Evolutionary conservation across 2,888 invertebrate genomes (phyloP).

Genomic region (Chymomyza procnemis): DNA sequence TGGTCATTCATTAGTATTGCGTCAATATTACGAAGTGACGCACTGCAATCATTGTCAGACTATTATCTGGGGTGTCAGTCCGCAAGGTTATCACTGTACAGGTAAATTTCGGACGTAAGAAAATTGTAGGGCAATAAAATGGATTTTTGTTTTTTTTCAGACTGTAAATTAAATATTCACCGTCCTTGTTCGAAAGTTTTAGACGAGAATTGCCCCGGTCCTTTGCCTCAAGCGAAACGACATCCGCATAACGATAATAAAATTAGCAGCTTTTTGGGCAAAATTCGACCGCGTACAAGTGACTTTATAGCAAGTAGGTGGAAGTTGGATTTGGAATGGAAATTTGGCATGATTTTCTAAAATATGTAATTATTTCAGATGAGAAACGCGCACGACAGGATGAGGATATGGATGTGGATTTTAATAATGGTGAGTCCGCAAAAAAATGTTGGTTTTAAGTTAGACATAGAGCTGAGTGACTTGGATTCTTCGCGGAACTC

Average conservation of each 20-base stretch:
- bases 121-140: background rate
- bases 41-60: slow-evolving; percentile 95
- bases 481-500: too few relatives aligned
- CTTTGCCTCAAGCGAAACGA: slow-evolving; percentile 80
- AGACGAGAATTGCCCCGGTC: slow-evolving; percentile 90
- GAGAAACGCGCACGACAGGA: slow-evolving; percentile 77
- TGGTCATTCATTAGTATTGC: slow-evolving; percentile 93
- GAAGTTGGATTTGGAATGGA: background rate
- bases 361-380: slow-evolving; percentile 27
- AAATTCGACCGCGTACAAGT: slow-evolving; percentile 78
- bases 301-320: slow-evolving; percentile 72
- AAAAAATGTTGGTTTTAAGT: background rate
- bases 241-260: slow-evolving; percentile 83
- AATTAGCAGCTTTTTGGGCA: slow-evolving; percentile 87
- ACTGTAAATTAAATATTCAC: slow-evolving; percentile 93
- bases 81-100: slow-evolving; percentile 97
- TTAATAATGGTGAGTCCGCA: slow-evolving; percentile 73
- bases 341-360: background rate
- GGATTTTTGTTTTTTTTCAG: slow-evolving; percentile 72
- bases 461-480: background rate
- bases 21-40: slow-evolving; percentile 92
- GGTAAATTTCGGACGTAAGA: slow-evolving; percentile 80
- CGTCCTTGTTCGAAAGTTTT: slow-evolving; percentile 88
- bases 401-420: slow-evolving; percentile 75
- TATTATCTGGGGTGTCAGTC: slow-evolving; percentile 96